Evolutionary conservation across 2,797 vertebrate genomes (phyloP), one percentile per base, ranked within the genome.

Genomic region (Hirundo rustica): DNA sequence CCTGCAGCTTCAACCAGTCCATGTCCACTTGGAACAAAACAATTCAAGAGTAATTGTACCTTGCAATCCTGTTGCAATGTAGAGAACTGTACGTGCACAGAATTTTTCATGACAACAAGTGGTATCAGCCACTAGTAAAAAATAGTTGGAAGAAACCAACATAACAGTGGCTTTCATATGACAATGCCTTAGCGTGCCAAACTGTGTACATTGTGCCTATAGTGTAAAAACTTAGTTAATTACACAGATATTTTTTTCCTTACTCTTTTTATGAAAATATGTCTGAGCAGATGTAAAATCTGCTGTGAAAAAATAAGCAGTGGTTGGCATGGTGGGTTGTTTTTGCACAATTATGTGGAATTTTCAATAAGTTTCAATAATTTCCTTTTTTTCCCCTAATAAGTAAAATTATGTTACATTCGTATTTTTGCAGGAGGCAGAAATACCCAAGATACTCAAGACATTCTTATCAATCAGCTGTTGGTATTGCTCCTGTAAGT

Each of bases 141-240:
- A 81, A 50, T 3, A 62, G 3, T 4, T 58, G 14, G 48, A 67
- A 50, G 64, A 65, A 74, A 30, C 1, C 6, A 89, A 11, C 22
- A 22, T 30, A 78, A 27, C 6, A 19, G 30, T 29, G 42, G 1
- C 5, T 85, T 85, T 74, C 32, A 68, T 21, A 30, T 19, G 16
- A 47, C 18, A 40, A 34, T 40, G 11, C 16, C 55, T 45, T n/a
- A 20, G 6, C 18, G 25, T 38, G 11, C 6, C 5, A 73, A 87
- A 62, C 3, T 8, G 1, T 8, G 3, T 7, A 10, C 8, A 2
- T 32, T 40, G 4, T 71, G n/a, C 2, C 14, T 50, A 10, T 13
- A 34, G 10, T 5, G 5, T 64, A 58, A 67, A 67, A 79, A 75
- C 45, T 4, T 62, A 9, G n/a, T 5, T 51, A 53, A 42, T 8